Evolutionary conservation across 2,113 vertebrate species (phyloP).

Genomic region (Sinocyclocheilus anophthalmus): DNA sequence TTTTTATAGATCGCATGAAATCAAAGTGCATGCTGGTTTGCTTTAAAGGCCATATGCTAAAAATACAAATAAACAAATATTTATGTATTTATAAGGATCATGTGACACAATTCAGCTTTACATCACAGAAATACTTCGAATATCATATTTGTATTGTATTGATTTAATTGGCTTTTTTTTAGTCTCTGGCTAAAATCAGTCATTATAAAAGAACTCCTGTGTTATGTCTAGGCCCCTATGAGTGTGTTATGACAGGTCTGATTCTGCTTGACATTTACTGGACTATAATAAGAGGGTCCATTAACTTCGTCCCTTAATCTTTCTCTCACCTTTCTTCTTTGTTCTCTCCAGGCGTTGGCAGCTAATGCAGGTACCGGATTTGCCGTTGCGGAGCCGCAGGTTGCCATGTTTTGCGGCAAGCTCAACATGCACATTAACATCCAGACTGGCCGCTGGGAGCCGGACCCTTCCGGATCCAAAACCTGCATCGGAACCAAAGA

Average conservation of each 20-base stretch:
- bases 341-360: constrained; percentile 83
- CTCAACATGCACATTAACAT: constrained; percentile 98
- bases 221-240: background rate
- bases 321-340: background rate
- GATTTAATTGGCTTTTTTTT: background rate
- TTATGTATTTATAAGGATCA: too few relatives aligned
- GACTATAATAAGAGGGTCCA: background rate
- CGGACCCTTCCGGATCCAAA: constrained; percentile 87
- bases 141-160: background rate
- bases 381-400: constrained; percentile 91
- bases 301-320: background rate
- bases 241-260: background rate
- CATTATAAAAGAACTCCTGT: background rate
- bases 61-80: too few relatives aligned
- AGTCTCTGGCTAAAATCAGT: background rate
- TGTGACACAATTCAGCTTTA: too few relatives aligned
- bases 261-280: background rate
- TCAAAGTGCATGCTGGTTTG: background rate
- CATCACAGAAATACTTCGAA: background rate
- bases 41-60: background rate
- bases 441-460: constrained; percentile 96
- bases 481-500: constrained; percentile 90
- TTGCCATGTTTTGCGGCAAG: constrained; percentile 97
- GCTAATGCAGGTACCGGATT: constrained; percentile 92
- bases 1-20: background rate